Base-by-base conservation (phyloP, 2,888 invertebrate genomes). In the Muscina levida region DNA sequence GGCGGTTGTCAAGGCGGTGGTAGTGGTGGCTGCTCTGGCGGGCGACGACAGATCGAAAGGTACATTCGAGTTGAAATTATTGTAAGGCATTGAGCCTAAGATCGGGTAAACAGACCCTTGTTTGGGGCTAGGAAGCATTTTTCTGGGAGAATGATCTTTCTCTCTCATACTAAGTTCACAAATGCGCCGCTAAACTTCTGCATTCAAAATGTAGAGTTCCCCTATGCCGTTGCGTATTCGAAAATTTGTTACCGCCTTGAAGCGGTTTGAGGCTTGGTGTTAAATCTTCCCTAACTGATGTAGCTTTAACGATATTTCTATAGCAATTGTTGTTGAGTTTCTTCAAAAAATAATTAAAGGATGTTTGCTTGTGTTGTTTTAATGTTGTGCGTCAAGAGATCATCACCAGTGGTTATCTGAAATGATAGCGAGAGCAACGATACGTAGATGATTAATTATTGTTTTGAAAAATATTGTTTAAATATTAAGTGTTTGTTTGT, bases 81-180 rank as follows among this genome's bases (percentile, higher is more conserved):
- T 79, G 75, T 92, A 92, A 79, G 93, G 92, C 79, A 93, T 87
- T 86, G 88, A 88, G 84, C 94, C 91, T 84, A 93, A 92, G 85
- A 94, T 90, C 66, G 95, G 95, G 89, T 94, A 95, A 83, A 94
- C 94, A 84, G 94, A 93, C 83, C 94, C 95, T 89, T 94, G 95
- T 89, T 95, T 95, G 76, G 95, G 95, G 87, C 94, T 94, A 91
- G 88, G 92, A 89, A 94, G 92, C 94, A 96, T 96, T 93, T 96
- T 96, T 91, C 96, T 93, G 90, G 96, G 97, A 90, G 96, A 95
- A 91, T 96, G 95, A 93, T 97, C 96, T 92, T 97, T 97, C 93
- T 97, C 97, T 93, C 97, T 94, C 95, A 95, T 95, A 70, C 81
- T 81, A 81, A 77, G 74, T 72, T 75, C 31, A 62, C 77, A 65